phyloP scores from a whole-genome alignment of 2,888 invertebrate genomes.

The Apoda limacodes region DNA sequence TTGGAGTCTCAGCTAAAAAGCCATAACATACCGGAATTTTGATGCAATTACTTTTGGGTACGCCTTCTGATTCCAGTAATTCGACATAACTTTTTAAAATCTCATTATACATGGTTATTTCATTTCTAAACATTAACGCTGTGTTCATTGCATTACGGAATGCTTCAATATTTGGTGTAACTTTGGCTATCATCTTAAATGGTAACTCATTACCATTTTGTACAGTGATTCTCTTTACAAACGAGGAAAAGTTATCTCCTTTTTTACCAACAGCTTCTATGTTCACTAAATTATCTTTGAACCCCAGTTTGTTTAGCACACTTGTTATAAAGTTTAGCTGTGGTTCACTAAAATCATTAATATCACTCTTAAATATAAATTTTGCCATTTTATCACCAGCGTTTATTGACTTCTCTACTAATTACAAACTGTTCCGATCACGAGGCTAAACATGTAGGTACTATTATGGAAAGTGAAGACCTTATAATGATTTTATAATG shows the following conservation, averaged over 20 bases:
- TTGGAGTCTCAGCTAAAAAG: constrained; percentile 20
- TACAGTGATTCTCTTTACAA: constrained; percentile 23
- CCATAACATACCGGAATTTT: constrained; percentile 32
- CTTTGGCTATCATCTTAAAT: constrained; percentile 34
- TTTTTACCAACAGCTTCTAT: constrained; percentile 26
- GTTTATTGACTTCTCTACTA: too few species aligned
- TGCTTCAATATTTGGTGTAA: constrained; percentile 23
- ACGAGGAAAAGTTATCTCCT: constrained; percentile 29
- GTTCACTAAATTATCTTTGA: constrained; percentile 22
- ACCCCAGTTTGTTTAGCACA: constrained; percentile 26
- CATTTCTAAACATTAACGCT: constrained; percentile 26
- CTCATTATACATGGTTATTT: constrained; percentile 28
- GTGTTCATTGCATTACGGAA: constrained; percentile 13
- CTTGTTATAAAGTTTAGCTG: constrained; percentile 29
- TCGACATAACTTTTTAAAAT: constrained; percentile 28
- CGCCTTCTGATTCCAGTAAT: constrained; percentile 27
- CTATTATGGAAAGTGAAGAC: too few species aligned
- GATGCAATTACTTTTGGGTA: constrained; percentile 26
- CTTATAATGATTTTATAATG: too few species aligned
- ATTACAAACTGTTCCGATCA: too few species aligned
- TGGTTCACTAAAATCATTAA: constrained; percentile 19
- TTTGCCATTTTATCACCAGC: too few species aligned
- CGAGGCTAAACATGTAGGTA: too few species aligned
- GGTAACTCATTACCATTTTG: constrained; percentile 21
- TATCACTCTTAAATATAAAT: too few species aligned